phyloP scores from a whole-genome alignment of 2,888 invertebrate genomes.

The Drosophila infuscata region DNA sequence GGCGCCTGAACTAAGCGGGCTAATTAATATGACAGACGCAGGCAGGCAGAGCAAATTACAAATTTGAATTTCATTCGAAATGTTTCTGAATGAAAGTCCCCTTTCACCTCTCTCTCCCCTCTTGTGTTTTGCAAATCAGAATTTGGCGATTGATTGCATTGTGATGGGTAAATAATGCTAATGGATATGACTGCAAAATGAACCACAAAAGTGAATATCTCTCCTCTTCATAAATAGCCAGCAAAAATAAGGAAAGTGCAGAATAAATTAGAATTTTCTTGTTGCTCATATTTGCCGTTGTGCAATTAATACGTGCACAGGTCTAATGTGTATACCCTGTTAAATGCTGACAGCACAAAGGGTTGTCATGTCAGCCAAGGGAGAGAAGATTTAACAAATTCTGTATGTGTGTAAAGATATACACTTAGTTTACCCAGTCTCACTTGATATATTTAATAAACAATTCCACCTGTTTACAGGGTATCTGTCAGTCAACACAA shows the following conservation, averaged over 20 bases:
- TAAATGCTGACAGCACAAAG: background rate
- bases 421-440: background rate
- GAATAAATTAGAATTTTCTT: background rate
- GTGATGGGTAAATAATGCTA: slow-evolving; percentile 29
- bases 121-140: slow-evolving; percentile 14
- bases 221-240: background rate
- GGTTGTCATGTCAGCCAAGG: background rate
- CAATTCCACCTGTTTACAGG: background rate
- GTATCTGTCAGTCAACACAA: background rate
- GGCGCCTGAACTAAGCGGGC: slow-evolving; percentile 38
- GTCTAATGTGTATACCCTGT: background rate
- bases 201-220: background rate
- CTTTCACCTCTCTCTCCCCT: background rate
- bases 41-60: slow-evolving; percentile 43
- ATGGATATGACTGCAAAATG: slow-evolving; percentile 16
- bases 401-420: background rate
- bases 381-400: background rate
- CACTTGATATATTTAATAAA: background rate
- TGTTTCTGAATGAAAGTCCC: slow-evolving; percentile 9
- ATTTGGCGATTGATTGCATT: slow-evolving; percentile 31
- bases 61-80: slow-evolving; percentile 41
- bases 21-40: slow-evolving; percentile 78
- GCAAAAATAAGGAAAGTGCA: background rate
- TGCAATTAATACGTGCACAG: background rate
- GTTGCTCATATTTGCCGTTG: background rate